Evolutionary conservation across 2,888 invertebrate genomes (phyloP), one percentile per base, ranked within the genome.

Genomic region (Carterocephalus palaemon): DNA sequence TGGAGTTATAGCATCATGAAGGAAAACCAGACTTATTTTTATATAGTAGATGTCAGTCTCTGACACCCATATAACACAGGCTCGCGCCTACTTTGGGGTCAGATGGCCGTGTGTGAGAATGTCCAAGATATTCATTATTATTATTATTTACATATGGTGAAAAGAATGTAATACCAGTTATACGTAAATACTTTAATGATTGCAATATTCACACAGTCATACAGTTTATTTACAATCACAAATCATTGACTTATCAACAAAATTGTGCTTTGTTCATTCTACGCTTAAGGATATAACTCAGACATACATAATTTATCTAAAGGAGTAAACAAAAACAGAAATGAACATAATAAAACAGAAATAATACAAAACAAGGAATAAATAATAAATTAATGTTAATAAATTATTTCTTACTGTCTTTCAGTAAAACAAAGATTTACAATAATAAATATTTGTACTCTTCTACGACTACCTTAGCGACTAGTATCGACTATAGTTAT

Each of bases 121-220:
- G n/a, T n/a, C n/a, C n/a, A n/a, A n/a, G n/a, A n/a, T n/a, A n/a
- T n/a, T n/a, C n/a, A n/a, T n/a, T n/a, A n/a, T n/a, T n/a, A n/a
- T n/a, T n/a, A n/a, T n/a, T n/a, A n/a, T n/a, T n/a, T n/a, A n/a
- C n/a, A n/a, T n/a, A n/a, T n/a, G n/a, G 23, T 39, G 41, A 34
- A 47, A 49, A 46, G 24, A 36, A 26, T 3, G 17, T 29, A 60
- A 56, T 39, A 46, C 36, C 40, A n/a, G 26, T 46, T 69, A 66
- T 78, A 82, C 68, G 76, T 84, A 82, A 83, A 85, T 86, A 85
- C 70, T 84, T 84, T 85, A 84, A 79, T 82, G 77, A 77, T 80
- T 70, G 75, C 70, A 77, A 75, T 84, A 79, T 77, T 76, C 83
- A 85, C 84, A 83, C 84, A 74, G 66, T 80, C 81, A 80, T 83